Conservation (phyloP, 2,113 vertebrate genomes). For the Hemiscyllium ocellatum region DNA sequence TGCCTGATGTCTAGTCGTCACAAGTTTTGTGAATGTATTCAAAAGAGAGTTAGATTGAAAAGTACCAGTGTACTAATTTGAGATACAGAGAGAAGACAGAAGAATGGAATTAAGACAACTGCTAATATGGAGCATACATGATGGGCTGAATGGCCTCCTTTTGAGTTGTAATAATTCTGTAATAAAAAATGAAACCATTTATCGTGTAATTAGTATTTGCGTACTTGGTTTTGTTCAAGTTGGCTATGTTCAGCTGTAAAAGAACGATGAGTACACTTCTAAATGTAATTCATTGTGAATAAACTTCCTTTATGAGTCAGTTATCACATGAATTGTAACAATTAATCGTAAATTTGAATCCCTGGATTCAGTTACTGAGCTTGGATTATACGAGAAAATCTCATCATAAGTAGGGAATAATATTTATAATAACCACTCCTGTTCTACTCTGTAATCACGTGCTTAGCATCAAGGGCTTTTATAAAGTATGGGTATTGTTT, state of each 20-base stretch:
- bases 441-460: neutral
- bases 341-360: neutral
- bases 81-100: too few relatives aligned
- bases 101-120: too few relatives aligned
- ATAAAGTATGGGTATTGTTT: neutral
- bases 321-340: neutral
- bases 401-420: neutral
- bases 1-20: too few relatives aligned
- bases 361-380: neutral
- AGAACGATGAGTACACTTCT: neutral
- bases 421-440: neutral
- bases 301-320: neutral
- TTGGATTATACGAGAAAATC: neutral
- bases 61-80: too few relatives aligned
- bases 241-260: neutral
- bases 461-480: neutral
- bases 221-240: neutral
- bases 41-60: too few relatives aligned
- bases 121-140: too few relatives aligned
- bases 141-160: too few relatives aligned
- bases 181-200: neutral
- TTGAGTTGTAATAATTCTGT: too few relatives aligned
- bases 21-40: too few relatives aligned
- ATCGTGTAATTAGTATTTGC: neutral
- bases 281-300: neutral